Conservation (phyloP, 2,113 vertebrate genomes). For the Periophthalmus modestus region DNA sequence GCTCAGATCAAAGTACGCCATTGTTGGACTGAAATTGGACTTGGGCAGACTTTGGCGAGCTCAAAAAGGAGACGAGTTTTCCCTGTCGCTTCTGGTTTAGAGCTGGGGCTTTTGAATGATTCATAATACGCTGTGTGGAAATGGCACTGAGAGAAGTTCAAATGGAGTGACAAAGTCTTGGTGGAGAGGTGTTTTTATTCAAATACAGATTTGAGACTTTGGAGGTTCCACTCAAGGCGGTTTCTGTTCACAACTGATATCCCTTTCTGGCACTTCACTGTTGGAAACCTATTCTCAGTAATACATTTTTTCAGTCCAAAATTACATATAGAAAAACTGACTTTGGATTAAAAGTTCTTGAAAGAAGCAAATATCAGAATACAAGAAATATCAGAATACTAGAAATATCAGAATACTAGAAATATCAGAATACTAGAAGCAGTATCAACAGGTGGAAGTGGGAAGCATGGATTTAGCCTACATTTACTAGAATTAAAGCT, state of each 20-base stretch:
- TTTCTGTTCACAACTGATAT: conserved; percentile 41
- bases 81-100: conserved; percentile 61
- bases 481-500: too few relatives aligned
- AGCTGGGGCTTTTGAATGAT: conserved; percentile 51
- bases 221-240: conserved; percentile 8
- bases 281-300: conserved; percentile 12
- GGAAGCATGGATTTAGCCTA: too few relatives aligned
- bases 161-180: conserved; percentile 53
- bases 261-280: conserved; percentile 20
- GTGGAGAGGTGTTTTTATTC: conserved; percentile 60
- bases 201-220: conserved; percentile 57
- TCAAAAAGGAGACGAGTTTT: conserved; percentile 46
- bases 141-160: conserved; percentile 53
- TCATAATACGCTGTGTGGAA: conserved; percentile 56
- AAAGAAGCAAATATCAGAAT: background rate
- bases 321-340: background rate
- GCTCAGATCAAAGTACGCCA: conserved; percentile 66
- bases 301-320: background rate
- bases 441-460: background rate
- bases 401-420: background rate
- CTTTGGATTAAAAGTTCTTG: background rate
- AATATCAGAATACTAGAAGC: background rate
- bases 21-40: conserved; percentile 69
- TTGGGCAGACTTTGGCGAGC: conserved; percentile 36
- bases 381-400: background rate